These are phyloP conservation scores for Cyprinodon brontotheroides DNA, from an alignment of 2,113 vertebrate genomes.

Conservation along the genomic window DNA sequence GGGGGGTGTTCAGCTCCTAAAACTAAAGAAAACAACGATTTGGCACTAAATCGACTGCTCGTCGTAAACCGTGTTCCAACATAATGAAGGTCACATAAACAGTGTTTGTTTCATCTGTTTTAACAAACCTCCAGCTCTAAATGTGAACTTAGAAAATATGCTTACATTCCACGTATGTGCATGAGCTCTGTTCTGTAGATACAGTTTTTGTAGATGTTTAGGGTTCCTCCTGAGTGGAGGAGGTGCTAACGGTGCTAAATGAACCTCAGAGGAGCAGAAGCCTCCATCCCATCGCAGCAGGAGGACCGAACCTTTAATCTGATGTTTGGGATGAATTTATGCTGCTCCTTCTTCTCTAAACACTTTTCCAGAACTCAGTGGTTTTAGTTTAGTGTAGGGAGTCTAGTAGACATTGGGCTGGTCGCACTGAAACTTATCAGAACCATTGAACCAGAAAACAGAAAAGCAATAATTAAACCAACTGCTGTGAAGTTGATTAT, in stretches of 20 bases:
- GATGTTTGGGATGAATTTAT: constrained; percentile 10
- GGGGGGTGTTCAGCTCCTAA: constrained; percentile 17
- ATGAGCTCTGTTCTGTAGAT: constrained; percentile 32
- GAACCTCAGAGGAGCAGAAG: constrained; percentile 59
- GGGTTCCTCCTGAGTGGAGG: constrained; percentile 33
- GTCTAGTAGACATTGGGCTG: not conserved
- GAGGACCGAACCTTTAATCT: constrained; percentile 32
- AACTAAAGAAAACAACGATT: constrained; percentile 32
- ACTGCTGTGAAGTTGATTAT: too few species aligned
- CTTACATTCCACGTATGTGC: constrained; percentile 57
- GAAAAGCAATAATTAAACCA: not conserved
- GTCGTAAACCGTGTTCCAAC: constrained; percentile 50
- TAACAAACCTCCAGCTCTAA: constrained; percentile 39
- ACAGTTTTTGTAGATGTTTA: constrained; percentile 19
- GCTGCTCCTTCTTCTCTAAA: not conserved
- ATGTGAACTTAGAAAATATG: constrained; percentile 52
- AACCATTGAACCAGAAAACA: not conserved
- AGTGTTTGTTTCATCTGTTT: constrained; percentile 40
- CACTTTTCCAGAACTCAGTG: constrained; percentile 3
- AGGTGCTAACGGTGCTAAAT: constrained; percentile 67
- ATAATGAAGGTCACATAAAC: constrained; percentile 59
- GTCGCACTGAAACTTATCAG: not conserved
- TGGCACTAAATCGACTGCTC: constrained; percentile 77
- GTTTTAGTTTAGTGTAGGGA: not conserved
- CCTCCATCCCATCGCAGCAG: constrained; percentile 36